A percentile compares a stretch with the other conserved stretches of the same genome.
These are phyloP conservation scores for Amphipoea lucens DNA, from an alignment of 2,888 invertebrate genomes.

Conservation along the genomic window DNA sequence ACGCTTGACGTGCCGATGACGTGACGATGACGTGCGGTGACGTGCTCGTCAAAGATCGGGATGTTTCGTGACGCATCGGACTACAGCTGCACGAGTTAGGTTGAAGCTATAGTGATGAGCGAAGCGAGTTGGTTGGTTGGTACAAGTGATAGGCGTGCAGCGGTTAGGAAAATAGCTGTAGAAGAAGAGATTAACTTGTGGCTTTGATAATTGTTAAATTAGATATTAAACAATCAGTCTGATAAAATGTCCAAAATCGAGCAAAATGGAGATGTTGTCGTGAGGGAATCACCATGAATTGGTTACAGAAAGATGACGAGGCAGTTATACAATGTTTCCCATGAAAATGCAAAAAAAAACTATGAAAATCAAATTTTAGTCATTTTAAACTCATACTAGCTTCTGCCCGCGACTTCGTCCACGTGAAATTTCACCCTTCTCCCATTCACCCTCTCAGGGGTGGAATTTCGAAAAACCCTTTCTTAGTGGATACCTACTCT, in stretches of 20 bases:
- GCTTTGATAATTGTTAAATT: not conserved
- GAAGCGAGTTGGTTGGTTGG: not conserved
- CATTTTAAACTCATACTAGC: not conserved
- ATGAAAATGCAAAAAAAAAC: not conserved
- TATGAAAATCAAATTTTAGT: not conserved
- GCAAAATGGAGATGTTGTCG: not conserved
- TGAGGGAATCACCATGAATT: not conserved
- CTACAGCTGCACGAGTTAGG: constrained; percentile 49
- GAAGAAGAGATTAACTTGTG: not conserved
- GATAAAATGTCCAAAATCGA: not conserved
- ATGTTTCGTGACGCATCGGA: constrained; percentile 61
- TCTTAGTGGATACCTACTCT: no score
- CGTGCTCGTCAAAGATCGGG: constrained; percentile 55
- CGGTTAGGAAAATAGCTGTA: not conserved
- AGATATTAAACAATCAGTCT: not conserved
- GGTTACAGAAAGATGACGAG: no score
- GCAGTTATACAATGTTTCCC: no score
- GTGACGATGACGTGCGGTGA: constrained; percentile 45
- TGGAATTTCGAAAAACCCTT: no score
- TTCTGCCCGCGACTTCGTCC: no score
- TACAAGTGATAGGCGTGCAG: not conserved
- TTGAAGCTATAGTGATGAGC: not conserved
- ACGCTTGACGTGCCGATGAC: constrained; percentile 54
- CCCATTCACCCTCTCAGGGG: no score
- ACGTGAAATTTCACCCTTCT: no score